phyloP scores from a whole-genome alignment of 2,113 vertebrate genomes.

The Sceloporus undulatus region DNA sequence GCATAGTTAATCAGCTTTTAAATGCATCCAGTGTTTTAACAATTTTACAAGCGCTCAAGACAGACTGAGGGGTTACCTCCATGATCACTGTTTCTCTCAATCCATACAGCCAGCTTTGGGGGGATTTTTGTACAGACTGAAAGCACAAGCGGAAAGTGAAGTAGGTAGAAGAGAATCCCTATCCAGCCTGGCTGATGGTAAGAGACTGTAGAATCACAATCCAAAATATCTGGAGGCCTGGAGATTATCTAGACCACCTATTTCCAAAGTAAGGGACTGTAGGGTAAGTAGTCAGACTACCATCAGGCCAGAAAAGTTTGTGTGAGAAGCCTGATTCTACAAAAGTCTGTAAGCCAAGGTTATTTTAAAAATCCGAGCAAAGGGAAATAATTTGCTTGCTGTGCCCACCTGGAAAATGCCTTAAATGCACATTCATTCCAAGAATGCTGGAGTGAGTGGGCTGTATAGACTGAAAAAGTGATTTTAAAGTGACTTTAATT shows the following conservation, averaged over 20 bases:
- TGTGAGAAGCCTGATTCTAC: background rate
- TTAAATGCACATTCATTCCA: background rate
- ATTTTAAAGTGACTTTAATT: background rate
- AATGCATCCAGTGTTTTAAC: constrained; percentile 11
- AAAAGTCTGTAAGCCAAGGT: background rate
- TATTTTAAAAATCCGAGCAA: background rate
- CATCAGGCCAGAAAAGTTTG: too few species aligned
- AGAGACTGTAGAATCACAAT: too few species aligned
- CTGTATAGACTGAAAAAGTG: background rate
- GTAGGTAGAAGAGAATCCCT: too few species aligned
- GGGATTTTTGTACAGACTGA: background rate
- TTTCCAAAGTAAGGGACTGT: too few species aligned
- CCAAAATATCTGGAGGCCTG: too few species aligned
- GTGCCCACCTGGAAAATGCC: background rate
- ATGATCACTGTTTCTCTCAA: background rate
- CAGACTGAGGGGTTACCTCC: too few species aligned
- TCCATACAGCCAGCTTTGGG: background rate
- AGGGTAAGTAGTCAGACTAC: too few species aligned
- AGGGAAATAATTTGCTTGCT: background rate
- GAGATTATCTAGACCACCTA: too few species aligned
- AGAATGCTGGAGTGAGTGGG: too few species aligned
- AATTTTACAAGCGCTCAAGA: background rate
- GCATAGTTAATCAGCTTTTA: background rate
- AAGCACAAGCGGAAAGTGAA: background rate
- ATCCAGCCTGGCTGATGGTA: too few species aligned